Conservation (phyloP, 2,113 vertebrate species). For the Macquaria australasica region DNA sequence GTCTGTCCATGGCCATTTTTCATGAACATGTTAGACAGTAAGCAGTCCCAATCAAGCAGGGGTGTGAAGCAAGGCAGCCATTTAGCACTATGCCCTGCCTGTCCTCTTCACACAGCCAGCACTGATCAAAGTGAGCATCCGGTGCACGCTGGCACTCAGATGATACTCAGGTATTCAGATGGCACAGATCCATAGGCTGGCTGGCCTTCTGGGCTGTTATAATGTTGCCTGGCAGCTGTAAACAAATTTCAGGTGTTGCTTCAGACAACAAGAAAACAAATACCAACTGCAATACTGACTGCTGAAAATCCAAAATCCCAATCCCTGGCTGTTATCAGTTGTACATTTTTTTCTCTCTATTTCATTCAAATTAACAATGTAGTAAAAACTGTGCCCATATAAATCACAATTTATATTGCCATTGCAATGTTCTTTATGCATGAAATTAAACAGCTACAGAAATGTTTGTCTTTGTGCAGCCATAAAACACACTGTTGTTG, state of each 20-base stretch:
- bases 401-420: background rate
- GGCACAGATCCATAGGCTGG: slow-evolving; percentile 14
- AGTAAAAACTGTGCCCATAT: background rate
- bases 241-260: slow-evolving; percentile 26
- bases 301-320: background rate
- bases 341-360: background rate
- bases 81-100: slow-evolving; percentile 26
- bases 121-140: slow-evolving; percentile 28
- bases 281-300: background rate
- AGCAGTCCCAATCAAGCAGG: background rate
- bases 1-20: slow-evolving; percentile 6
- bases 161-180: slow-evolving; percentile 34
- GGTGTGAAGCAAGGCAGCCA: slow-evolving; percentile 44
- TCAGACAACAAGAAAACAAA: background rate
- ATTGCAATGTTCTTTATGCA: background rate
- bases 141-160: slow-evolving; percentile 28
- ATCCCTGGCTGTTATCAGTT: background rate
- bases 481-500: background rate
- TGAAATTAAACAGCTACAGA: slow-evolving; percentile 4
- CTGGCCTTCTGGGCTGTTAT: slow-evolving; percentile 18
- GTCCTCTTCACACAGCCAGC: slow-evolving; percentile 19
- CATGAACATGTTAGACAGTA: slow-evolving; percentile 3
- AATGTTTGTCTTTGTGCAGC: slow-evolving; percentile 6
- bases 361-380: background rate
- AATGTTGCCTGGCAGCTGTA: slow-evolving; percentile 28